A percentile compares a stretch with the other conserved stretches of the same genome.
phyloP scores from a whole-genome alignment of 2,888 invertebrate genomes.

The Plemyria rubiginata region DNA sequence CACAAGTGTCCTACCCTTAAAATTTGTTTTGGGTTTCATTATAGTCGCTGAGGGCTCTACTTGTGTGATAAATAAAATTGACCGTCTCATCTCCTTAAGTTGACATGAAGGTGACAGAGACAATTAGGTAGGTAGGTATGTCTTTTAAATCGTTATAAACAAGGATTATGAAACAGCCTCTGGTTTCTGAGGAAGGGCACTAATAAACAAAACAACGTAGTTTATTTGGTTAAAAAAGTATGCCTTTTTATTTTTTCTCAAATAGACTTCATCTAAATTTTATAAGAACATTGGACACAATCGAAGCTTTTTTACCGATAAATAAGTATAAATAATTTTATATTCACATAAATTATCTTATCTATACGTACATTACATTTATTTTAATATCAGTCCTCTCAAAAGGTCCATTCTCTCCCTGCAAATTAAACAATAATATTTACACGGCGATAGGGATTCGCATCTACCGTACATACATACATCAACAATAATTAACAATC shows the following conservation, averaged over 20 bases:
- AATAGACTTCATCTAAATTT: slow-evolving; percentile 85
- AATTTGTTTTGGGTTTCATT: too few relatives aligned
- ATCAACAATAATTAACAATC: slow-evolving; percentile 83
- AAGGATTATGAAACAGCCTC: too few relatives aligned
- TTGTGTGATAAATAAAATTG: too few relatives aligned
- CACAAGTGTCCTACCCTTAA: too few relatives aligned
- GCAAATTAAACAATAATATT: slow-evolving; percentile 84
- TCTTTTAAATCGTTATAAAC: too few relatives aligned
- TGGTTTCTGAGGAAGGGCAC: background rate
- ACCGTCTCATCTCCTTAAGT: too few relatives aligned
- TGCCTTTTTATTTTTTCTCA: slow-evolving; percentile 84
- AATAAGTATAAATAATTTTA: slow-evolving; percentile 86
- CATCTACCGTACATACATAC: slow-evolving; percentile 83
- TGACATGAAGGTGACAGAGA: too few relatives aligned
- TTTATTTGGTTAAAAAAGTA: slow-evolving; percentile 84
- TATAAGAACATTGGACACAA: slow-evolving; percentile 86
- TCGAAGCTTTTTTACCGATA: slow-evolving; percentile 85
- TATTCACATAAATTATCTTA: slow-evolving; percentile 85
- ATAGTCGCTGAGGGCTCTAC: too few relatives aligned
- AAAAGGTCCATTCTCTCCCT: slow-evolving; percentile 85
- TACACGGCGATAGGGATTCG: slow-evolving; percentile 85
- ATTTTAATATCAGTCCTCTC: slow-evolving; percentile 85
- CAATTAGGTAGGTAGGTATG: too few relatives aligned
- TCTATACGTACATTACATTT: slow-evolving; percentile 85
- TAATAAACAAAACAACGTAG: slow-evolving; percentile 56